Conservation (phyloP, 2,888 invertebrate species). For the Hirtodrosophila cameraria region DNA sequence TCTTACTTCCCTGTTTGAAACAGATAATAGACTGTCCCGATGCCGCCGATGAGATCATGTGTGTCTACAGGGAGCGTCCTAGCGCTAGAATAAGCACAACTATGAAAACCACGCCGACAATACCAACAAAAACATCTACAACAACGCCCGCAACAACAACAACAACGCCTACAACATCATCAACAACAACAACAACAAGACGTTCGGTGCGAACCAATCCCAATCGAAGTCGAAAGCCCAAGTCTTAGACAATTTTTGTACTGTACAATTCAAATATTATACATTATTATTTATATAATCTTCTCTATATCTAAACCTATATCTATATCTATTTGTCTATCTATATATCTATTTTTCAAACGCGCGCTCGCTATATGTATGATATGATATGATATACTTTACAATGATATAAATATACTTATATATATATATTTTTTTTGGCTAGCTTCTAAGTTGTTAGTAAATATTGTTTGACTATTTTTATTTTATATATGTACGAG, state of each 20-base stretch:
- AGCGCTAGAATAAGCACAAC: slow-evolving; percentile 47
- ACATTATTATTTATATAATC: slow-evolving; percentile 42
- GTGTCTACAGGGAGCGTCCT: slow-evolving; percentile 85
- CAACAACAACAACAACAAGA: slow-evolving; percentile 50
- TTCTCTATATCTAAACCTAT: slow-evolving; percentile 24
- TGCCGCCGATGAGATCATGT: slow-evolving; percentile 88
- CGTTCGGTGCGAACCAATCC: slow-evolving; percentile 71
- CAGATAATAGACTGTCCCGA: slow-evolving; percentile 86
- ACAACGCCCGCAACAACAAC: slow-evolving; percentile 24
- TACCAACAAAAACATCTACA: slow-evolving; percentile 15
- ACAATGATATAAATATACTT: no score
- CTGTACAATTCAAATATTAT: slow-evolving; percentile 10
- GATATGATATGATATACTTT: slow-evolving; percentile 48
- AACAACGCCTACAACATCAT: slow-evolving; percentile 19
- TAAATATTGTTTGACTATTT: slow-evolving; percentile 74
- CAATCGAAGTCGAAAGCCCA: slow-evolving; percentile 79
- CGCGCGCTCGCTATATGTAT: slow-evolving; percentile 61
- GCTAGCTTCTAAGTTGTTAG: slow-evolving; percentile 68
- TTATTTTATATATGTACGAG: slow-evolving; percentile 61
- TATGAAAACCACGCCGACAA: slow-evolving; percentile 31
- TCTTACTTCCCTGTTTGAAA: slow-evolving; percentile 4
- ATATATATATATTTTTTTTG: slow-evolving; percentile 51
- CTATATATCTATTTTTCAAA: slow-evolving; percentile 24
- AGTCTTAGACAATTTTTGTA: slow-evolving; percentile 53
- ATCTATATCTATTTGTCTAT: slow-evolving; percentile 27